These are phyloP conservation scores for Dryobates pubescens DNA, from an alignment of 2,797 vertebrate species.

Conservation along the genomic window DNA sequence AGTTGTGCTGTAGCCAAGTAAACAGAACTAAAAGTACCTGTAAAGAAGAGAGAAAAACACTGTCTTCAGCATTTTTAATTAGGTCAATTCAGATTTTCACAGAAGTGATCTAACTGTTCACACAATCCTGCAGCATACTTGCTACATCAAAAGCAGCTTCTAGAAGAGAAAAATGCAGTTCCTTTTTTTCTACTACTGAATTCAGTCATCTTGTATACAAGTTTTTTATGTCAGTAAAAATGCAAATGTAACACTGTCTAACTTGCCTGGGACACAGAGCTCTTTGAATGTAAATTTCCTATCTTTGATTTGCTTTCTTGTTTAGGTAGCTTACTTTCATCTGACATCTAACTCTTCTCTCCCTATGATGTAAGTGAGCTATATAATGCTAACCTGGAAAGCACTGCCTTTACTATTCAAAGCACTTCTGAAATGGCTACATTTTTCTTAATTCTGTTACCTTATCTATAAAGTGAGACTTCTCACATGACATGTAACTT, in stretches of 20 bases:
- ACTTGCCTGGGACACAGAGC: slow-evolving; percentile 59
- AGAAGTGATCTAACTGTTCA: slow-evolving; percentile 18
- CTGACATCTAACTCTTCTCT: slow-evolving; percentile 48
- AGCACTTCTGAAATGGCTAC: slow-evolving; percentile 6
- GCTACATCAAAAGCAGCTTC: slow-evolving; percentile 44
- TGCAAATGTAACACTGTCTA: slow-evolving; percentile 66
- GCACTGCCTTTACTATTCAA: slow-evolving; percentile 26
- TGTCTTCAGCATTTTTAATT: slow-evolving; percentile 44
- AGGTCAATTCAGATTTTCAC: slow-evolving; percentile 42
- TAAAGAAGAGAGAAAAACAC: slow-evolving; percentile 20
- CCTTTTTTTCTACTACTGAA: slow-evolving; percentile 45
- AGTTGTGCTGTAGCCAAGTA: slow-evolving; percentile 91
- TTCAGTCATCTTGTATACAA: slow-evolving; percentile 62
- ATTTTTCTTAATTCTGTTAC: slow-evolving; percentile 29
- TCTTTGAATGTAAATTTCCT: slow-evolving; percentile 64
- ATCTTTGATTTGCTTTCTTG: slow-evolving; percentile 70
- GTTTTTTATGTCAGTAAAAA: slow-evolving; percentile 65
- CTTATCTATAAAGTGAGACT: background rate
- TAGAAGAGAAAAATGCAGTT: background rate
- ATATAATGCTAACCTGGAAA: slow-evolving; percentile 37
- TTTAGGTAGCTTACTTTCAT: slow-evolving; percentile 68
- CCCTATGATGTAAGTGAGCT: background rate
- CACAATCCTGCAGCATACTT: background rate
- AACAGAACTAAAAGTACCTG: slow-evolving; percentile 98
- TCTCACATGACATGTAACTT: background rate